phyloP scores from a whole-genome alignment of 2,797 vertebrate genomes.

The Acipenser oxyrinchus region DNA sequence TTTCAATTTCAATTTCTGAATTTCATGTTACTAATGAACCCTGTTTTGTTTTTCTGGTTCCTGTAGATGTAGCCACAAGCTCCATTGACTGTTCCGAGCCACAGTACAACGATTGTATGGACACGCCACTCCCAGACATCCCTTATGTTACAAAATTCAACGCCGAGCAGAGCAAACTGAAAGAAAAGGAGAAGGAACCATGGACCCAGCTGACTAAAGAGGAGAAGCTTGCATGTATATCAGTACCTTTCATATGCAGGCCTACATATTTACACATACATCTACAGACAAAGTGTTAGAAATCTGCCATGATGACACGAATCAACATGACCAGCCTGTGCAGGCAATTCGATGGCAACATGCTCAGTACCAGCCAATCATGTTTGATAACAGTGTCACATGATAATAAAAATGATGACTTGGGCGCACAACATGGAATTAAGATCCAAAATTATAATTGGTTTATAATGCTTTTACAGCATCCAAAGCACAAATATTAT shows the following conservation, averaged over 20 bases:
- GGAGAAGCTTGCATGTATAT: slow-evolving; percentile 44
- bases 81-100: slow-evolving; percentile 32
- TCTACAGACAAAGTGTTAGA: slow-evolving; percentile 4
- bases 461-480: too few relatives aligned
- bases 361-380: too few relatives aligned
- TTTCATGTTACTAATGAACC: not conserved
- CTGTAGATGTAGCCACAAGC: not conserved
- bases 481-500: too few relatives aligned
- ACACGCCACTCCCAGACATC: slow-evolving; percentile 38
- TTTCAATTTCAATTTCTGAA: too few relatives aligned
- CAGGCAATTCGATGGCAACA: not conserved
- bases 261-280: not conserved
- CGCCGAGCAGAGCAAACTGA: slow-evolving; percentile 39
- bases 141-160: slow-evolving; percentile 35
- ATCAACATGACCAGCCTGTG: not conserved
- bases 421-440: too few relatives aligned
- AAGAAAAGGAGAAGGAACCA: slow-evolving; percentile 43
- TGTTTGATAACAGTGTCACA: not conserved
- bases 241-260: not conserved
- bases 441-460: too few relatives aligned
- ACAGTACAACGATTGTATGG: slow-evolving; percentile 39
- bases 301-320: not conserved
- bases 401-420: not conserved
- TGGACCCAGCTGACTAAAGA: slow-evolving; percentile 45
- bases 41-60: slow-evolving; percentile 6